Base-by-base conservation (phyloP, 2,888 invertebrate species). In the Hypena proboscidalis region DNA sequence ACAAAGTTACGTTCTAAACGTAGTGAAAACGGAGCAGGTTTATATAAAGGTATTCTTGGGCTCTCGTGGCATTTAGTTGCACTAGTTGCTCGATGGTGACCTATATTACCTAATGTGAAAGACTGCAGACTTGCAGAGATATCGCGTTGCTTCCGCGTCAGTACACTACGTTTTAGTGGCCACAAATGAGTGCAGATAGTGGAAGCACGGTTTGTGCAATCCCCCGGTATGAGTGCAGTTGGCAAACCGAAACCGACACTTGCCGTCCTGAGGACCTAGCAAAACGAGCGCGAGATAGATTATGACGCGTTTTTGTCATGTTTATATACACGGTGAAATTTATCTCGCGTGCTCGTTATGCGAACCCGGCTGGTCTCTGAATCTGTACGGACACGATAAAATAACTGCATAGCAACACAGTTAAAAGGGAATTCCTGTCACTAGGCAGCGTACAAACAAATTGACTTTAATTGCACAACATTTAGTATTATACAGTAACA, bases 61-160 rank as follows among this genome's bases (percentile, higher is more conserved):
- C 15, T 32, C 43, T 25, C 34, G 48, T 67, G 67, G 68, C 69
- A 71, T 70, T 69, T 67, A 66, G 54, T 49, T 45, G 67, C 55
- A 57, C 56, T 48, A 61, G 62, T 51, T 53, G 48, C 63, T 60
- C 56, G 50, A 41, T 29, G 37, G 49, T 65, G 66, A 36, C 66
- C 69, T 65, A 73, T 67, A 71, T 74, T 71, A 64, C 62, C 58
- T 68, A 71, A 74, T 57, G 45, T 43, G n/a, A n/a, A n/a, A n/a
- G n/a, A n/a, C n/a, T n/a, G n/a, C n/a, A n/a, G n/a, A n/a, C n/a
- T n/a, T n/a, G 50, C 50, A 42, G 31, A 58, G 51, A 54, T 55
- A 62, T 37, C 29, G 23, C 23, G 36, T 29, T 55, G 64, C 65
- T 75, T 70, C 73, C 73, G 74, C 63, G 59, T 68, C 39, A 57